phyloP scores from a whole-genome alignment of 2,797 vertebrate genomes.

The Phoeniculus purpureus region DNA sequence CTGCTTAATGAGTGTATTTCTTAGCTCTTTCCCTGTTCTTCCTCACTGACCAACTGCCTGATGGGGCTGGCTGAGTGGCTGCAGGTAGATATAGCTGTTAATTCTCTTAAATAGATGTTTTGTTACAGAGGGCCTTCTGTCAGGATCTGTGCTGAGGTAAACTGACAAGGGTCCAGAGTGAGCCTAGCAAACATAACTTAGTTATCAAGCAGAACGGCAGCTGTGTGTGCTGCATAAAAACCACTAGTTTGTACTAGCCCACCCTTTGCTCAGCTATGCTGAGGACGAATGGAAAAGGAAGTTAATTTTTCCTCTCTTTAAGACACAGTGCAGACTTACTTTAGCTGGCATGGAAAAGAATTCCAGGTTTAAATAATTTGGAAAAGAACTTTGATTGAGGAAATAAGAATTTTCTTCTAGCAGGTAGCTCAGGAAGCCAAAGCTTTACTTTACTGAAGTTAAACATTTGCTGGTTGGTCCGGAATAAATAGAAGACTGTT shows the following conservation, averaged over 20 bases:
- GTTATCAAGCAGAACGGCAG: conserved; percentile 10
- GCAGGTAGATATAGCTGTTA: neutral
- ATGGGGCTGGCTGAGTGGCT: neutral
- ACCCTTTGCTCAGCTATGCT: neutral
- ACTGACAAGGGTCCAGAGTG: neutral
- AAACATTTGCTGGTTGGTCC: neutral
- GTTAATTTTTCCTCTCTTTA: neutral
- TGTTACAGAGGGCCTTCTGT: neutral
- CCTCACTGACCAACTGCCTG: neutral
- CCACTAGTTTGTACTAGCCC: neutral
- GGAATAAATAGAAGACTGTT: neutral
- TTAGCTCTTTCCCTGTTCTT: neutral
- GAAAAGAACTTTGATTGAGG: neutral
- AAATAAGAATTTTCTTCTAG: neutral
- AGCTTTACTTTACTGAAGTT: neutral
- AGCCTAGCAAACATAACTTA: neutral
- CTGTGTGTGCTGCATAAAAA: neutral
- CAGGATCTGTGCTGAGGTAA: neutral
- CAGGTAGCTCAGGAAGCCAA: neutral
- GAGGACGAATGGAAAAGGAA: neutral
- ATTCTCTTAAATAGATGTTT: neutral
- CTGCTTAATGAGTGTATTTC: neutral
- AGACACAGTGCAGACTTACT: neutral
- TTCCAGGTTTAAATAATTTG: neutral
- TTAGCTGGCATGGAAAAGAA: neutral